Evolutionary conservation across 2,797 vertebrate genomes (phyloP).

Genomic region (Lophius americanus): DNA sequence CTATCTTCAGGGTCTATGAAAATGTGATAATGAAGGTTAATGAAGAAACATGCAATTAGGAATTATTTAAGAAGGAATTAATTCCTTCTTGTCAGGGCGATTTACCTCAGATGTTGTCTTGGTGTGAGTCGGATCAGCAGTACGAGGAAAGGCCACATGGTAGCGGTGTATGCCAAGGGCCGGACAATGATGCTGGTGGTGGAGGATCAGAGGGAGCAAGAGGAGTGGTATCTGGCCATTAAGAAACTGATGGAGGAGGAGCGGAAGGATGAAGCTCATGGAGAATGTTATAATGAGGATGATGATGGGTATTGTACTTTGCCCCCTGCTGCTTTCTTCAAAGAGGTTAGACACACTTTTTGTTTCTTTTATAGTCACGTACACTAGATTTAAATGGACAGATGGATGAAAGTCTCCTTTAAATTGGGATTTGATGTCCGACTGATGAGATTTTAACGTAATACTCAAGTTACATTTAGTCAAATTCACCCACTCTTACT

Average conservation of each 20-base stretch:
- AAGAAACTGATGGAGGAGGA: constrained; percentile 72
- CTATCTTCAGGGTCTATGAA: too few relatives aligned
- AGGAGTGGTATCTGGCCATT: constrained; percentile 65
- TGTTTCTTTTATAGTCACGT: too few relatives aligned
- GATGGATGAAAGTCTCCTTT: too few relatives aligned
- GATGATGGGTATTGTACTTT: constrained; percentile 75
- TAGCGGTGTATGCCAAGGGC: constrained; percentile 64
- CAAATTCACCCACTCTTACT: too few relatives aligned
- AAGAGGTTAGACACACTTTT: constrained; percentile 60
- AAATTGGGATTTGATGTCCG: too few relatives aligned
- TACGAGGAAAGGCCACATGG: constrained; percentile 59
- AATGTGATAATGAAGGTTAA: too few relatives aligned
- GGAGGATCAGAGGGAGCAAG: constrained; percentile 61
- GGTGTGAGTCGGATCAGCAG: constrained; percentile 58
- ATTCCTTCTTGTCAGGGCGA: constrained; percentile 39
- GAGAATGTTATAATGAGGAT: constrained; percentile 57
- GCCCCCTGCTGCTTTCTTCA: constrained; percentile 60
- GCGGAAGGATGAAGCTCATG: constrained; percentile 50
- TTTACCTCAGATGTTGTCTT: constrained; percentile 70
- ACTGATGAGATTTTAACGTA: too few relatives aligned
- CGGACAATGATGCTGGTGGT: constrained; percentile 62
- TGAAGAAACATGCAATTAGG: background rate
- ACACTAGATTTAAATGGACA: background rate
- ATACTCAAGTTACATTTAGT: too few relatives aligned
- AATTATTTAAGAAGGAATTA: background rate